Evolutionary conservation across 2,113 vertebrate genomes (phyloP), one percentile per base, ranked within the genome.

Genomic region (Hemiscyllium ocellatum): DNA sequence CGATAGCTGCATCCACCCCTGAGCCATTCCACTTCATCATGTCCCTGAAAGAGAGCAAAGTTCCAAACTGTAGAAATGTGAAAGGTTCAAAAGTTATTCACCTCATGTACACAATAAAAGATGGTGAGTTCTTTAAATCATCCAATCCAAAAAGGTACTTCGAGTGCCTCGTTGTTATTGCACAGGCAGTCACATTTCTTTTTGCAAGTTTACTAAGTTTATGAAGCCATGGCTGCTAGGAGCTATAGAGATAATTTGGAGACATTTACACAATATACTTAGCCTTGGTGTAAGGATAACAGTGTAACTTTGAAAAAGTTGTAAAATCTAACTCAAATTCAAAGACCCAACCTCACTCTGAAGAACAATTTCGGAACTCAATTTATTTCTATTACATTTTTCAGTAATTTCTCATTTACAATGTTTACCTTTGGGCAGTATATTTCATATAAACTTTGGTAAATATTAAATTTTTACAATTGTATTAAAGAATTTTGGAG

Each of bases 1-100:
- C 98, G 1, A 99, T 99, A 0, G 98, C 97, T 0, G 98, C 98
- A 24, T 99, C 99, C 68, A 99, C 99, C 0, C 98, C 98, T 0
- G 99, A 98, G 3, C 99, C 99, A 0, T 98, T 98, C 13, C 97
- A 98, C 96, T 91, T 96, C 65, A 99, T 97, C 1, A 97, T 96
- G 29, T 99, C 98, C 97, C 99, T 99, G 96, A 80, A 96, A 96
- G 56, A 90, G 87, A 96, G 85, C 96, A 97, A 87, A 96, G 83
- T 96, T 3, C 78, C 78, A 17, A 4, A 80, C 61, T n/a, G 65
- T 12, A 37, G 87, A 65, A 93, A 93, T 37, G 61, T 6, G 2
- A 66, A 61, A 93, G 5, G 29, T 29, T 12, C 8, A 90, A 29
- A 13, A 61, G 50, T 52, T 33, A 19, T 42, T n/a, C 76, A 80